Percentiles rank a stretch among this genome's conserved stretches.
Conservation (phyloP, 1,140 invertebrate species). For the Liolophura sinensis region DNA sequence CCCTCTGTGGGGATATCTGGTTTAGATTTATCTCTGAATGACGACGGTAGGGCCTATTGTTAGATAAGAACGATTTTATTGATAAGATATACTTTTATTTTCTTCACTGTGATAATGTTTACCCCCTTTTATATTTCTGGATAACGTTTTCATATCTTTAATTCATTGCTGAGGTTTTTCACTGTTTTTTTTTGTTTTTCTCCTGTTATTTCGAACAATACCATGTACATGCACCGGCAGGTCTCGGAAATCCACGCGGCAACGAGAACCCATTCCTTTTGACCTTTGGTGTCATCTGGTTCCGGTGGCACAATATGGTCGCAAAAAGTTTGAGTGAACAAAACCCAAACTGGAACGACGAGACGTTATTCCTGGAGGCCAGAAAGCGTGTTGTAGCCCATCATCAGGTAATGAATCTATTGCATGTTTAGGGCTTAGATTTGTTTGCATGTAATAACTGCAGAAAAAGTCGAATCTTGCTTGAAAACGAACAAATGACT, state of each 20-base stretch:
- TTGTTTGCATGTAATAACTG: background rate
- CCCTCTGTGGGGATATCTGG: no score
- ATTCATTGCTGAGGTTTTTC: no score
- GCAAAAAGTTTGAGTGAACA: slow-evolving; percentile 72
- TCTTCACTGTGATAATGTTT: background rate
- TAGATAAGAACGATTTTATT: no score
- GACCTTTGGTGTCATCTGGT: slow-evolving; percentile 89
- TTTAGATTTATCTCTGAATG: no score
- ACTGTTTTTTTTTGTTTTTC: background rate
- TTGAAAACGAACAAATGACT: background rate
- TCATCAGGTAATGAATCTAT: slow-evolving; percentile 72
- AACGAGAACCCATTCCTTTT: slow-evolving; percentile 97
- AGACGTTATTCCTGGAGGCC: slow-evolving; percentile 90
- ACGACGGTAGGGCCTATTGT: no score
- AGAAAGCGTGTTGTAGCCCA: slow-evolving; percentile 88
- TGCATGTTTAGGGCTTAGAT: no score
- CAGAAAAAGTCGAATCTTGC: background rate
- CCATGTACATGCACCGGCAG: slow-evolving; percentile 62
- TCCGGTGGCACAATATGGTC: slow-evolving; percentile 93
- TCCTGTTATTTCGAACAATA: background rate
- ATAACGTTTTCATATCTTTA: no score
- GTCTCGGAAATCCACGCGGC: slow-evolving; percentile 91
- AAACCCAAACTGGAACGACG: slow-evolving; percentile 88
- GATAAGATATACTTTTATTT: no score
- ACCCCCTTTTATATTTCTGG: no score